A percentile compares a stretch with the other conserved stretches of the same genome.
Evolutionary conservation across 2,113 vertebrate species (phyloP).

Genomic region (Cranoglanis bouderius): DNA sequence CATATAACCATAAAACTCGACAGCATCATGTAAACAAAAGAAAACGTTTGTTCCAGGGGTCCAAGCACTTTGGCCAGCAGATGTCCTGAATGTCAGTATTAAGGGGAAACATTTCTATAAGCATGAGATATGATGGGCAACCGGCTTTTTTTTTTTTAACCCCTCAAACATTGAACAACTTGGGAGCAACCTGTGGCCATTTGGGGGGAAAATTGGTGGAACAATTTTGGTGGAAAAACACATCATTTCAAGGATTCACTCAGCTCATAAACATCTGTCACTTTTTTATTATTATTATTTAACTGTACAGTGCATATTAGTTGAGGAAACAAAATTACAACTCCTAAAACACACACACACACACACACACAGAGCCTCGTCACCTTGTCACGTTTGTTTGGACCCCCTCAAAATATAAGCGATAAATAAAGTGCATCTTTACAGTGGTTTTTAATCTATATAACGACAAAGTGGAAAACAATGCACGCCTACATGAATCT

Average conservation of each 20-base stretch:
- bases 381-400: not conserved
- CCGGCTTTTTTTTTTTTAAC: not conserved
- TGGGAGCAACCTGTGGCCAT: not conserved
- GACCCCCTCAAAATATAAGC: conserved; percentile 24
- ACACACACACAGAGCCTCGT: not conserved
- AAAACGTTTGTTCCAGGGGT: conserved; percentile 27
- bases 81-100: not conserved
- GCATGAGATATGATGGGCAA: not conserved
- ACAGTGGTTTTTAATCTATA: conserved; percentile 41
- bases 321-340: not conserved
- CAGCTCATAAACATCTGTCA: not conserved
- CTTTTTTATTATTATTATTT: not conserved
- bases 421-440: conserved; percentile 72
- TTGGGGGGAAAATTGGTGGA: too few species aligned
- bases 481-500: conserved; percentile 45
- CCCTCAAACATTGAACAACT: not conserved
- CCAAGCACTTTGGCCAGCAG: conserved; percentile 33
- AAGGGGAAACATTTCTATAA: not conserved
- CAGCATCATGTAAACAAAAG: conserved; percentile 35
- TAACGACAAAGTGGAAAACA: conserved; percentile 37
- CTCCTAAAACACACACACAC: not conserved
- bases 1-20: not conserved
- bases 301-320: conserved; percentile 34
- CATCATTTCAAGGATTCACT: not conserved
- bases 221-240: not conserved